Base-by-base conservation (phyloP, 2,113 vertebrate genomes). In the Oxygymnocypris stewartii region DNA sequence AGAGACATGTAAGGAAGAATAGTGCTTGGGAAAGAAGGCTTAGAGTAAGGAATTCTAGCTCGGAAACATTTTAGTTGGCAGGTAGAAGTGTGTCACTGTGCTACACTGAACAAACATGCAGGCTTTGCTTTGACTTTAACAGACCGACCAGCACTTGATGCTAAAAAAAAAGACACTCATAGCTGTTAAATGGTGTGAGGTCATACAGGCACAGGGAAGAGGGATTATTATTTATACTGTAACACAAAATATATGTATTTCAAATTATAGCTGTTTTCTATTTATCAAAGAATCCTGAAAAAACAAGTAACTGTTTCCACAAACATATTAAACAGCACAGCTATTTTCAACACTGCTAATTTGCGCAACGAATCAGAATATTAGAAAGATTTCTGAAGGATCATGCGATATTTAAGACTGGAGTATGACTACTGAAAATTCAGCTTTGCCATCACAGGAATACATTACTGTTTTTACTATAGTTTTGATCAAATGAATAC, bases 61-160 rank as follows among this genome's bases (percentile, higher is more conserved):
- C 85, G 88, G 89, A 91, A 86, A 89, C 84, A 80, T 80, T 44
- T 86, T 13, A 23, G 35, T 88, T 82, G 63, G 80, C 80, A 51
- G 42, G 44, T 20, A 31, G 16, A 13, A 69, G 42, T 51, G 80
- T 80, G 79, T 82, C 61, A 65, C 8, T 67, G 79, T 82, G 59
- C 9, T 69, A 51, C 40, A 71, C 59, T 47, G 79, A 42, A 47
- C 63, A 71, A 82, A 51, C 63, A 88, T 90, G 90, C 91, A 90
- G 90, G 90, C 92, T 92, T 90, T 82, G 81, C 69, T 67, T 87
- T 83, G 88, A 85, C 67, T 67, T 31, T 65, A 44, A 23, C 79
- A 59, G 57, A 31, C 25, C 10, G 23, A 65, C 35, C 35, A 80
- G 37, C 12, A 69, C 28, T 51, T 31, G 5, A 78, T 65, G 31